These are phyloP conservation scores for Alethe castanea DNA, from an alignment of 2,113 vertebrate species.

Conservation along the genomic window DNA sequence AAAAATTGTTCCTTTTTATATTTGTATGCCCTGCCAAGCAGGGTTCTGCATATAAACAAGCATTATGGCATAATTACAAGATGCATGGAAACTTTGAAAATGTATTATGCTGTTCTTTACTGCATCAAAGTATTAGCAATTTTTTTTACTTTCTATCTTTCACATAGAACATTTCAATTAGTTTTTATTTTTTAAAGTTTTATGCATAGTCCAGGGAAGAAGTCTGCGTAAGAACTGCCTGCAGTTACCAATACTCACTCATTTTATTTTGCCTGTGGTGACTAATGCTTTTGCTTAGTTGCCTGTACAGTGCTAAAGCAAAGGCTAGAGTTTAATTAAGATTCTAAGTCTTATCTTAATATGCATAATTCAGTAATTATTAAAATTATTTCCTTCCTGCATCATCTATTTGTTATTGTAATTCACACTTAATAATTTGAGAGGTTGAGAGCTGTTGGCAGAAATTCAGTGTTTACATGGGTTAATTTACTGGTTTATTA, in stretches of 20 bases:
- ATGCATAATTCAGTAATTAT: constrained; percentile 15
- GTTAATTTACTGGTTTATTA: constrained; percentile 26
- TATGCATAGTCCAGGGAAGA: background rate
- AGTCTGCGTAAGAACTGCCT: background rate
- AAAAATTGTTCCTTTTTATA: background rate
- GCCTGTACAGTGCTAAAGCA: background rate
- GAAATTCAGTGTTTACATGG: background rate
- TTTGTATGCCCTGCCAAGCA: background rate
- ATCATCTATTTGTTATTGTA: constrained; percentile 28
- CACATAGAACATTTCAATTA: background rate
- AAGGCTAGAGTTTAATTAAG: background rate
- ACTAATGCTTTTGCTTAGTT: background rate
- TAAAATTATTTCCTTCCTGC: constrained; percentile 32
- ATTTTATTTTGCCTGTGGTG: background rate
- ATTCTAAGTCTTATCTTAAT: background rate
- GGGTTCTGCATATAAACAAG: background rate
- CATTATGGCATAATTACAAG: background rate
- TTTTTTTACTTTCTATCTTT: background rate
- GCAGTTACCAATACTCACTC: background rate
- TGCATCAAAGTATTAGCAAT: background rate
- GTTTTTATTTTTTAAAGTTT: background rate
- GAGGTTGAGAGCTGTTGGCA: constrained; percentile 1
- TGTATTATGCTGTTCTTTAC: background rate
- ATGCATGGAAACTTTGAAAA: background rate
- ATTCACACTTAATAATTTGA: background rate